Percentiles rank a stretch among this genome's conserved stretches.
phyloP scores from a whole-genome alignment of 2,797 vertebrate genomes.

The Malurus splendens region DNA sequence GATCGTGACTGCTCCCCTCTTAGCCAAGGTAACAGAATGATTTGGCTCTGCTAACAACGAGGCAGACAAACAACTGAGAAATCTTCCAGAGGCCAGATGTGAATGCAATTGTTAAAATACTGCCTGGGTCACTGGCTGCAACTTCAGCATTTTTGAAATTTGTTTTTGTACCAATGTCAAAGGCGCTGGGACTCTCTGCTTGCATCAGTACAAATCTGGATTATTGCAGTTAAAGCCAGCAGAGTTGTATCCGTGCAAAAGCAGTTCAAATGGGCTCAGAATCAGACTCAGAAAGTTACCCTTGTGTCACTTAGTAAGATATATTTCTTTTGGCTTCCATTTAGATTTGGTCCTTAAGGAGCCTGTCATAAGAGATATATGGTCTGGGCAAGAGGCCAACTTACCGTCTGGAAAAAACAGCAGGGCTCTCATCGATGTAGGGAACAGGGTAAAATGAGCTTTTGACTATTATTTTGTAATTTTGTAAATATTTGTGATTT shows the following conservation, averaged over 20 bases:
- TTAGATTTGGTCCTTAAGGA: conserved; percentile 58
- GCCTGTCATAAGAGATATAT: conserved; percentile 51
- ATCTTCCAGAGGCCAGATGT: conserved; percentile 44
- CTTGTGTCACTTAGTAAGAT: conserved; percentile 41
- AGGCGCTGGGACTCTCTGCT: conserved; percentile 12
- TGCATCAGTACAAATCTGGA: conserved; percentile 40
- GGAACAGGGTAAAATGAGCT: conserved; percentile 18
- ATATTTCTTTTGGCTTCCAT: conserved; percentile 55
- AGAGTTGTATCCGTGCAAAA: not conserved
- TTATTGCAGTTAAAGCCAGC: conserved; percentile 21
- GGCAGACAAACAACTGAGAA: conserved; percentile 23
- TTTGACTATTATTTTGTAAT: conserved; percentile 28
- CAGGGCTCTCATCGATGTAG: not conserved
- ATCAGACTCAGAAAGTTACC: not conserved
- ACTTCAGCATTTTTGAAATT: conserved; percentile 23
- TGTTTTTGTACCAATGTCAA: conserved; percentile 42
- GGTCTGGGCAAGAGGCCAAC: conserved; percentile 44
- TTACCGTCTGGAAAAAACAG: conserved; percentile 54
- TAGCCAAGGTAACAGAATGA: not conserved
- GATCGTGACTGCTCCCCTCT: fast-evolving
- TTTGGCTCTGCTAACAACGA: not conserved
- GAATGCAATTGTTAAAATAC: conserved; percentile 24
- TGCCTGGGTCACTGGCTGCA: conserved; percentile 16
- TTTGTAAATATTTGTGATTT: conserved; percentile 42
- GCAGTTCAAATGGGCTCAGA: conserved; percentile 14